phyloP scores from a whole-genome alignment of 2,797 vertebrate species.

The Sebastolobus altivelis region DNA sequence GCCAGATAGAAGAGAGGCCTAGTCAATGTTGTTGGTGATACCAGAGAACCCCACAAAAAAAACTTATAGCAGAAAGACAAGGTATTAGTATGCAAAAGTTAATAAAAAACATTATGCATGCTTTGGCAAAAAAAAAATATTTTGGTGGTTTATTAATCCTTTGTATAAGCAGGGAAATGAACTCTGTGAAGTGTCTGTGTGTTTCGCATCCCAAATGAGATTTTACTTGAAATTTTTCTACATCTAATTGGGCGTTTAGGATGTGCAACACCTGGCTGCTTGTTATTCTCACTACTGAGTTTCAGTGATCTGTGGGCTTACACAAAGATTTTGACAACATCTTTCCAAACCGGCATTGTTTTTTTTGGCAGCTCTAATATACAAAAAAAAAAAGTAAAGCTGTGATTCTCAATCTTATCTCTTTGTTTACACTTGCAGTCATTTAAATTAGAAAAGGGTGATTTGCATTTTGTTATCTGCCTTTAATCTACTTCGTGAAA shows the following conservation, averaged over 20 bases:
- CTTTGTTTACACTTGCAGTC: slow-evolving; percentile 47
- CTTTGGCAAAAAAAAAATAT: slow-evolving; percentile 23
- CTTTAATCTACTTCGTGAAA: slow-evolving; percentile 48
- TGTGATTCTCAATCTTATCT: slow-evolving; percentile 37
- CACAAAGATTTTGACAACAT: slow-evolving; percentile 40
- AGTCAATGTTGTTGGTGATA: neutral
- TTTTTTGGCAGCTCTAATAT: slow-evolving; percentile 22
- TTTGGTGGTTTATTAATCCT: slow-evolving; percentile 52
- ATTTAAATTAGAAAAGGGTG: slow-evolving; percentile 47
- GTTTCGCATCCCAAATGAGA: slow-evolving; percentile 27
- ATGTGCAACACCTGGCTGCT: slow-evolving; percentile 61
- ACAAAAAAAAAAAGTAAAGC: slow-evolving; percentile 7
- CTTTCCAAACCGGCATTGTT: slow-evolving; percentile 30
- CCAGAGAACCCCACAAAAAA: neutral
- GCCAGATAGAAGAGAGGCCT: slow-evolving; percentile 1
- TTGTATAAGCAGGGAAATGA: slow-evolving; percentile 46
- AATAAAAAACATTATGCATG: slow-evolving; percentile 39
- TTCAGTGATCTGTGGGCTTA: slow-evolving; percentile 46
- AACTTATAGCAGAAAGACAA: slow-evolving; percentile 15
- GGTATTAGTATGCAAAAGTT: slow-evolving; percentile 49
- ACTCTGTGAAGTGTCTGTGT: slow-evolving; percentile 42
- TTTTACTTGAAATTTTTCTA: slow-evolving; percentile 31
- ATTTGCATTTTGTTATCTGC: slow-evolving; percentile 56
- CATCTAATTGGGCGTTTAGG: slow-evolving; percentile 64
- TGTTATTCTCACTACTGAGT: slow-evolving; percentile 47